Conservation (phyloP, 2,797 vertebrate genomes). For the Spea hammondii region DNA sequence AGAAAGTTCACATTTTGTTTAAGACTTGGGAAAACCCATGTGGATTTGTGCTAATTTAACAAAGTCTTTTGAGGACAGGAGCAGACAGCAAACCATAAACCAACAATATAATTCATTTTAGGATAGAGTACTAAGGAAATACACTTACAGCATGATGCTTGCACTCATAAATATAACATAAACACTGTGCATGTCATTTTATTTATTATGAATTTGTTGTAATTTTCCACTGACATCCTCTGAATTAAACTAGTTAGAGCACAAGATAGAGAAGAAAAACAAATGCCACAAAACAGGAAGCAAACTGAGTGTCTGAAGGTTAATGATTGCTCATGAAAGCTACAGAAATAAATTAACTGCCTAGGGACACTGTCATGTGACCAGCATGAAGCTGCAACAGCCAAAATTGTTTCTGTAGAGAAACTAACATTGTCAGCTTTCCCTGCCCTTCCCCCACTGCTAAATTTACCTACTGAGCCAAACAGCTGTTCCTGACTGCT, state of each 20-base stretch:
- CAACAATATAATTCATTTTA: conserved; percentile 64
- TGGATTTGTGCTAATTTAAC: conserved; percentile 11
- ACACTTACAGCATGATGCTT: conserved; percentile 63
- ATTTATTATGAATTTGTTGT: conserved; percentile 71
- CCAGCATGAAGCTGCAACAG: conserved; percentile 80
- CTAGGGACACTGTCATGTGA: conserved; percentile 78
- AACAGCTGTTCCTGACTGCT: conserved; percentile 83
- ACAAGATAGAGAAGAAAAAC: conserved; percentile 64
- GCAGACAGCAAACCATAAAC: conserved; percentile 60
- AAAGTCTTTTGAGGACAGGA: conserved; percentile 52
- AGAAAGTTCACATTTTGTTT: no score
- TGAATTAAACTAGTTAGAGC: conserved; percentile 77
- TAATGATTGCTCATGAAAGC: conserved; percentile 81
- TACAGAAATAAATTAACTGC: conserved; percentile 82
- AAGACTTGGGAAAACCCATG: neutral
- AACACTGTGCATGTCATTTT: conserved; percentile 57
- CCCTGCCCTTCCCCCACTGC: conserved; percentile 68
- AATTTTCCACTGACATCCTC: conserved; percentile 74
- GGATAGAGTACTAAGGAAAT: conserved; percentile 59
- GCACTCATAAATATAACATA: conserved; percentile 68
- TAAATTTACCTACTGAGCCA: conserved; percentile 71
- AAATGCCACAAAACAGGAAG: conserved; percentile 75
- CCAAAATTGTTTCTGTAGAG: conserved; percentile 81
- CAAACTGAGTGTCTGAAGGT: conserved; percentile 76
- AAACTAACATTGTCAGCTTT: conserved; percentile 78